phyloP scores from a whole-genome alignment of 2,888 invertebrate genomes.

The Folsomia manolachei region DNA sequence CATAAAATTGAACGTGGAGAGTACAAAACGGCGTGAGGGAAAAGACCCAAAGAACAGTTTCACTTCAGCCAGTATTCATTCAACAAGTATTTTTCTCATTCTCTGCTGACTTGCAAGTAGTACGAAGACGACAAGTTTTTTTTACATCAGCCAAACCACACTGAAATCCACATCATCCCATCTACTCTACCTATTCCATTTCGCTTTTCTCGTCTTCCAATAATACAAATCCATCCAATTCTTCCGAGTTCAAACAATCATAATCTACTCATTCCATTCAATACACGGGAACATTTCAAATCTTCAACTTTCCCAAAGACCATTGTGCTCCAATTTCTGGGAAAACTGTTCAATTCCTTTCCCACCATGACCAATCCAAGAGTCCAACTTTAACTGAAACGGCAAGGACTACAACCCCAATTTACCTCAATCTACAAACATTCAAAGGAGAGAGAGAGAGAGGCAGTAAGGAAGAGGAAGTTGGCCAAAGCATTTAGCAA shows the following conservation, averaged over 20 bases:
- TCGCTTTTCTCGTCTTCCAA: too few species aligned
- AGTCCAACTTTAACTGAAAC: too few species aligned
- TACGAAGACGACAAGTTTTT: background rate
- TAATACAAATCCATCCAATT: too few species aligned
- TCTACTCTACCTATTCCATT: background rate
- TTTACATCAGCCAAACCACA: background rate
- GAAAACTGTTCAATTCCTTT: background rate
- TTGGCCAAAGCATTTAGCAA: background rate
- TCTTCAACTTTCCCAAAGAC: background rate
- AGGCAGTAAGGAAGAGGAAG: background rate
- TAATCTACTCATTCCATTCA: too few species aligned
- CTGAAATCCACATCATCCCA: background rate
- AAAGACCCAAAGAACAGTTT: conserved; percentile 46
- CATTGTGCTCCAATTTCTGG: background rate
- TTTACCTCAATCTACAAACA: too few species aligned
- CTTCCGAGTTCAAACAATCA: too few species aligned
- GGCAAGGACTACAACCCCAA: too few species aligned
- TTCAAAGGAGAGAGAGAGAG: background rate
- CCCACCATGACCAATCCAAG: background rate
- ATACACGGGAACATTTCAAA: too few species aligned
- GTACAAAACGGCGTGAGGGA: conserved; percentile 42
- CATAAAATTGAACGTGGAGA: conserved; percentile 13
- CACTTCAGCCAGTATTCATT: conserved; percentile 34
- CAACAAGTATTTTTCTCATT: conserved; percentile 10
- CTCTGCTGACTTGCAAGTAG: background rate